Conservation (phyloP, 2,888 invertebrate genomes). For the Plagiodera versicolora region DNA sequence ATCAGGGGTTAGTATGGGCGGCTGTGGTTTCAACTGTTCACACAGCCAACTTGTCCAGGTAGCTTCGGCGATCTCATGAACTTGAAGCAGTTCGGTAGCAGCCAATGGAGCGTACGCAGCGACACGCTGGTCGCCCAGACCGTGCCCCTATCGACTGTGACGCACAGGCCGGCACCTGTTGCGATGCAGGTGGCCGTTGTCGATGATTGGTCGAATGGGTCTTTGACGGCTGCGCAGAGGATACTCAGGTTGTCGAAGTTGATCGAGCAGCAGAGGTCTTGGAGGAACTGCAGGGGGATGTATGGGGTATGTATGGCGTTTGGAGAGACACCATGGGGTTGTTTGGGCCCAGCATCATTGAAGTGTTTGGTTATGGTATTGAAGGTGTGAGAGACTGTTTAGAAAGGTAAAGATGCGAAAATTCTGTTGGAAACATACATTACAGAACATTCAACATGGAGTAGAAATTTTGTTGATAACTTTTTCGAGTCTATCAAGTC, state of each 20-base stretch:
- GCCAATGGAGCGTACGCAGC: constrained; percentile 70
- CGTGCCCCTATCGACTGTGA: constrained; percentile 74
- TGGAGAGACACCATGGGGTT: too few species aligned
- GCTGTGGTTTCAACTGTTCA: constrained; percentile 6
- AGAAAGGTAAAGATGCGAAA: too few species aligned
- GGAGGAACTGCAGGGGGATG: background rate
- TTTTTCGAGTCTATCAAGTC: too few species aligned
- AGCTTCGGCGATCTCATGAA: constrained; percentile 79
- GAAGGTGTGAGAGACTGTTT: too few species aligned
- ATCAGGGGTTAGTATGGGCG: constrained; percentile 38
- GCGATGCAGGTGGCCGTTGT: constrained; percentile 1
- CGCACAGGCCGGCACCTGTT: constrained; percentile 57
- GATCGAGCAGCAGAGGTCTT: constrained; percentile 65
- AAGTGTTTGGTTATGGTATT: too few species aligned
- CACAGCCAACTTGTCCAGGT: too few species aligned
- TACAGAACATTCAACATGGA: too few species aligned
- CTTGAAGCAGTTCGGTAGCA: constrained; percentile 70
- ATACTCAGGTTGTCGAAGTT: constrained; percentile 69
- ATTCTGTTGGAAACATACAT: too few species aligned
- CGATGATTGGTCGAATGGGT: constrained; percentile 40
- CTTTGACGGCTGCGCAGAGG: constrained; percentile 69
- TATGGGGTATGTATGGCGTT: constrained; percentile 3
- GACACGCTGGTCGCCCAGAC: constrained; percentile 72
- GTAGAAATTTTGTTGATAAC: too few species aligned
- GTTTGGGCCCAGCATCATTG: too few species aligned